Percentiles rank a stretch among this genome's conserved stretches.
These are phyloP conservation scores for Ciona savignyi DNA, from an alignment of 23 tunicate genomes.

Conservation along the genomic window DNA sequence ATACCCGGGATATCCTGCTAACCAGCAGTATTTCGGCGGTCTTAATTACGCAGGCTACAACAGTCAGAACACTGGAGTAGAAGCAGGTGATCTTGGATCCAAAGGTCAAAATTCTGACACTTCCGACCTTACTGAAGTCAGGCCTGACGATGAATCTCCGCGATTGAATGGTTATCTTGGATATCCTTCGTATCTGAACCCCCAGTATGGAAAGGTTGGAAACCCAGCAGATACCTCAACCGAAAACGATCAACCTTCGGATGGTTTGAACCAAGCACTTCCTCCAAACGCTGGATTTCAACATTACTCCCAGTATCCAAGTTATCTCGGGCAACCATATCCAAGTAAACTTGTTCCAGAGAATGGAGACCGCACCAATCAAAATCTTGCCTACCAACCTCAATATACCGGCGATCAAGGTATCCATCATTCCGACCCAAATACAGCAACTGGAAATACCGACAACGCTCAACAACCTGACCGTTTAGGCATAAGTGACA, in stretches of 20 bases:
- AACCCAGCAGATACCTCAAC: not conserved
- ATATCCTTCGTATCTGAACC: not conserved
- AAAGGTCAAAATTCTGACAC: not conserved
- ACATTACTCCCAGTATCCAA: not conserved
- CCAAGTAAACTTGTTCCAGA: not conserved
- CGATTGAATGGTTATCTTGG: not conserved
- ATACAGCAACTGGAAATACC: not conserved
- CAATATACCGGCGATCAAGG: not conserved
- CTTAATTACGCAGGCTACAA: not conserved
- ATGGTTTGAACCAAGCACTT: not conserved
- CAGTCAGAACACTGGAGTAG: not conserved
- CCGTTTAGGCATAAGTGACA: not conserved
- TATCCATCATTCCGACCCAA: not conserved
- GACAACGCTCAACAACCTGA: not conserved
- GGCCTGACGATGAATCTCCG: not conserved
- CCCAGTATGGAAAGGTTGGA: not conserved
- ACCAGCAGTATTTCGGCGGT: not conserved
- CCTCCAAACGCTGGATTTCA: not conserved
- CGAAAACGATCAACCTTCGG: not conserved
- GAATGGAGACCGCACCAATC: not conserved
- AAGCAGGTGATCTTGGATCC: not conserved
- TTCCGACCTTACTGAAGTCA: not conserved
- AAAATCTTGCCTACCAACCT: not conserved
- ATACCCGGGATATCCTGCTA: not conserved
- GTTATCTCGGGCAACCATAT: not conserved